phyloP scores from a whole-genome alignment of 2,797 vertebrate species.

The Allobates femoralis region DNA sequence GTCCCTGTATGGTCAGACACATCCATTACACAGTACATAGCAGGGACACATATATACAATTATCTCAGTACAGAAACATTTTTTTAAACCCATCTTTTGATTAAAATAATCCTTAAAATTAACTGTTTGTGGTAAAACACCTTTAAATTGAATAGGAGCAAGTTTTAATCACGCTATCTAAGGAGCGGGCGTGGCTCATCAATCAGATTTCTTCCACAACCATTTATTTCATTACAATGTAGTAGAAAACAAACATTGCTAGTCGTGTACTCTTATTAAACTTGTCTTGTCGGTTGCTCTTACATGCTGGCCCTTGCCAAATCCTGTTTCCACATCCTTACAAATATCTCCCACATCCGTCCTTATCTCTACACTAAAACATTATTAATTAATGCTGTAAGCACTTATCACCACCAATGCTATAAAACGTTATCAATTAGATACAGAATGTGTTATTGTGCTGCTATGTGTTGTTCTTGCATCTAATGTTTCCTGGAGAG shows the following conservation, averaged over 20 bases:
- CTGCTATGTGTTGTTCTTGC: background rate
- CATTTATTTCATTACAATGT: background rate
- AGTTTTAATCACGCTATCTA: background rate
- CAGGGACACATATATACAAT: too few species aligned
- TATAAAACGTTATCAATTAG: background rate
- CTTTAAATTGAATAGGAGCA: background rate
- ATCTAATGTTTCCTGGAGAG: background rate
- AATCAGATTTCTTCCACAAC: background rate
- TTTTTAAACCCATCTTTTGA: too few species aligned
- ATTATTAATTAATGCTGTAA: background rate
- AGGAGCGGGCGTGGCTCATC: background rate
- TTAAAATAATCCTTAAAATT: too few species aligned
- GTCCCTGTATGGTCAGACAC: too few species aligned
- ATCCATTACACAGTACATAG: too few species aligned
- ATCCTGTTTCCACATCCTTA: constrained; percentile 14
- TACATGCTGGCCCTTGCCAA: background rate
- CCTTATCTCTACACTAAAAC: background rate
- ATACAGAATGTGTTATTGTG: background rate
- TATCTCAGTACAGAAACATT: too few species aligned
- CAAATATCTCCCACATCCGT: background rate
- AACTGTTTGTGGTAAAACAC: too few species aligned
- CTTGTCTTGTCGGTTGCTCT: background rate
- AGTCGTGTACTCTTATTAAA: background rate
- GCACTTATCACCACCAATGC: background rate
- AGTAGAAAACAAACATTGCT: background rate